Conservation (phyloP, 2,797 vertebrate species). For the Brachymystax lenok region DNA sequence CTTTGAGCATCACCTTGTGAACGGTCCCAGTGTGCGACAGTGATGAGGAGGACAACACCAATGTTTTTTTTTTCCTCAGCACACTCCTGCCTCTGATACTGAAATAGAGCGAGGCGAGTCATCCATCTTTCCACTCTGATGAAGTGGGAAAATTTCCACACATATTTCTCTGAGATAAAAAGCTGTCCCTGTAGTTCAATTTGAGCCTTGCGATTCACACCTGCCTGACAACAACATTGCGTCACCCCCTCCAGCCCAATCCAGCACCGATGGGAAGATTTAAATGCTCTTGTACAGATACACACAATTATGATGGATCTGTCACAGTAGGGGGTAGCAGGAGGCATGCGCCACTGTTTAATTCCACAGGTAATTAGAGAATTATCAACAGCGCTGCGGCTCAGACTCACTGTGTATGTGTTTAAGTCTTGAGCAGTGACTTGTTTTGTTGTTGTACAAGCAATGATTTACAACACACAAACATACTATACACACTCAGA, state of each 20-base stretch:
- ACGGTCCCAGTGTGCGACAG: slow-evolving; percentile 39
- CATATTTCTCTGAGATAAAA: slow-evolving; percentile 66
- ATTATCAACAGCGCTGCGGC: slow-evolving; percentile 40
- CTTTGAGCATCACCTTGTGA: slow-evolving; percentile 43
- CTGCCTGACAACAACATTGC: slow-evolving; percentile 62
- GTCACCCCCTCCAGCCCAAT: slow-evolving; percentile 38
- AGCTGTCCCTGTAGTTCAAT: slow-evolving; percentile 49
- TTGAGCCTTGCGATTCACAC: slow-evolving; percentile 37
- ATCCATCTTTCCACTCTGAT: slow-evolving; percentile 58
- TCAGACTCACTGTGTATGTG: slow-evolving; percentile 24
- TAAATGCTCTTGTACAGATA: slow-evolving; percentile 62
- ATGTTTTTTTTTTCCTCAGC: slow-evolving; percentile 39
- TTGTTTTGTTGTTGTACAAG: slow-evolving; percentile 6
- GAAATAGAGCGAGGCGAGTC: slow-evolving; percentile 58
- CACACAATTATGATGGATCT: slow-evolving; percentile 66
- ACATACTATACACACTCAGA: not conserved
- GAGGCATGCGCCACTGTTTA: slow-evolving; percentile 41
- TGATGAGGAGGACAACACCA: slow-evolving; percentile 41
- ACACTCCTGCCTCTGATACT: slow-evolving; percentile 35
- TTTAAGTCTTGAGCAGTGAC: slow-evolving; percentile 18
- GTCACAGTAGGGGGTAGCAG: slow-evolving; percentile 46
- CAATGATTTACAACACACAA: slow-evolving; percentile 13
- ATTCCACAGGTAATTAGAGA: slow-evolving; percentile 61
- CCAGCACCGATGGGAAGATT: slow-evolving; percentile 43
- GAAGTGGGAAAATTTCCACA: slow-evolving; percentile 53